Evolutionary conservation across 2,888 invertebrate species (phyloP), one percentile per base, ranked within the genome.

Genomic region (Heteromurus nitidus): DNA sequence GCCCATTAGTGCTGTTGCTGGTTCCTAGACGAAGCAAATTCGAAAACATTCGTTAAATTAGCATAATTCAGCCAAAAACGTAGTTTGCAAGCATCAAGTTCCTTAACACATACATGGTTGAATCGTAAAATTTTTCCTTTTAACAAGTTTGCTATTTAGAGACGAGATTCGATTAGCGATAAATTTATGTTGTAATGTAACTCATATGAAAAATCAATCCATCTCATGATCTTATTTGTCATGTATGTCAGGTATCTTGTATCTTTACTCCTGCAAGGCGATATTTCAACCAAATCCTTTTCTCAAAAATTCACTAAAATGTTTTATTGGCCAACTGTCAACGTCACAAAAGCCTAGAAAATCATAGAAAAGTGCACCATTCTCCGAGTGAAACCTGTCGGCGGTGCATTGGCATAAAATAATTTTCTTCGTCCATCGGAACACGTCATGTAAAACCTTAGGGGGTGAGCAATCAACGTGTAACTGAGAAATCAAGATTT

Each of bases 1-100:
- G 85, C 28, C 83, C 84, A 50, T 81, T 82, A 16, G 84, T 84
- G 18, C 73, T 84, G 31, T 76, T 86, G 73, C 79, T 82, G 53
- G 85, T 84, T 70, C 86, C 86, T 86, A 42, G 26, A n/a, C 16
- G 47, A 20, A 24, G n/a, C 13, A 9, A 36, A 36, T 36, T 9
- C 36, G 36, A 36, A 36, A n/a, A n/a, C n/a, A n/a, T n/a, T n/a
- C n/a, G n/a, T n/a, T n/a, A n/a, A 36, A 9, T 36, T 36, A 36
- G 36, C 7, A 9, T 36, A 36, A 36, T 36, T 7, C 36, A 36
- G 36, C 36, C 36, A 9, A 7, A 36, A 13, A 36, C 13, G 7
- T 36, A 9, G 36, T 13, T 36, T 36, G 36, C 13, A 36, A 36
- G 13, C 13, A 36, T 13, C 7, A 36, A 13, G 7, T 13, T 9